Evolutionary conservation across 1,140 invertebrate species (phyloP).

Genomic region (Brachionus rubens): DNA sequence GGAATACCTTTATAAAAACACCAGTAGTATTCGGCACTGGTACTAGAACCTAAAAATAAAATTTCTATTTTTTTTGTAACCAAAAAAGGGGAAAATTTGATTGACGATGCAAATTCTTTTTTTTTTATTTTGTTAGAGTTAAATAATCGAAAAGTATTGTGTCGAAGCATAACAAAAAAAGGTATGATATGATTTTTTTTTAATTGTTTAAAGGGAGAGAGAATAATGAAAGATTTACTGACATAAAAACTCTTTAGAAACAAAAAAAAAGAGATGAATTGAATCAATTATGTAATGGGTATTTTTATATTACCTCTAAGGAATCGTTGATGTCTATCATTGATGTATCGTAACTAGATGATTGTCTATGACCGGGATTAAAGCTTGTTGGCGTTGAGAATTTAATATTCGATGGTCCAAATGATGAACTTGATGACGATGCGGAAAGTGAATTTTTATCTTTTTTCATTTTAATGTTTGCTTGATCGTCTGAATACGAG

Average conservation of each 20-base stretch:
- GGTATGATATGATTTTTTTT: neutral
- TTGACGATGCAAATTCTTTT: no score
- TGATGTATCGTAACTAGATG: constrained; percentile 41
- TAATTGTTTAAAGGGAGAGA: neutral
- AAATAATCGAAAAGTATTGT: no score
- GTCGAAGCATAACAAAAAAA: neutral
- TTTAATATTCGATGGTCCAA: neutral
- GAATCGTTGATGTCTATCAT: neutral
- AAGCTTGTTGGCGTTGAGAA: neutral
- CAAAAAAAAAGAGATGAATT: neutral
- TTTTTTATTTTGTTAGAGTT: no score
- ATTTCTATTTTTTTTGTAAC: neutral
- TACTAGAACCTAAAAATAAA: constrained; percentile 13
- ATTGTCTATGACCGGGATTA: constrained; percentile 22
- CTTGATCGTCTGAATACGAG: constrained; percentile 31
- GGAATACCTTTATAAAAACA: constrained; percentile 30
- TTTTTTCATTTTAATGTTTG: constrained; percentile 39
- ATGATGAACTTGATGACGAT: constrained; percentile 15
- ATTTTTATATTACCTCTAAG: neutral
- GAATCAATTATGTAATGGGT: neutral
- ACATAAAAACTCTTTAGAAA: constrained; percentile 20
- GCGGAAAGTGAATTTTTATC: neutral
- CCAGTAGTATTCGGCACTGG: constrained; percentile 31
- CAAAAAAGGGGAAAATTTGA: no score
- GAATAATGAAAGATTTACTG: neutral